Conservation (phyloP, 2,113 vertebrate genomes). For the Anthoscopus minutus region DNA sequence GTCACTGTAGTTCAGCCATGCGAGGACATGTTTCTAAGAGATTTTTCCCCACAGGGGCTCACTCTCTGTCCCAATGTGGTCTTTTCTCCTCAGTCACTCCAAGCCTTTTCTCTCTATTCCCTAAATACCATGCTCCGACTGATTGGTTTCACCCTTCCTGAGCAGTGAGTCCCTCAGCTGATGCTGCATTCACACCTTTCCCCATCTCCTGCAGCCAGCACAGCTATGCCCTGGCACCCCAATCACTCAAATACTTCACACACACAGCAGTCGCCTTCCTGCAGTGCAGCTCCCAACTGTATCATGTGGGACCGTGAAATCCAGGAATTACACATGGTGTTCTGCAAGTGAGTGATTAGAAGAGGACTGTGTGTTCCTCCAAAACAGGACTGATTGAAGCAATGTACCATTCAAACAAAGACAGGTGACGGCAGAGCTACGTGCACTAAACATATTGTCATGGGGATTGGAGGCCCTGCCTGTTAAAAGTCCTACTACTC, state of each 20-base stretch:
- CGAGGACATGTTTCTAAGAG: background rate
- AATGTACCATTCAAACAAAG: background rate
- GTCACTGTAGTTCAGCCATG: background rate
- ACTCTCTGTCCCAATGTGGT: background rate
- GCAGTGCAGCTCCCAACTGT: background rate
- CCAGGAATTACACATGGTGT: background rate
- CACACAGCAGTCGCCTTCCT: background rate
- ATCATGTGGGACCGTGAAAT: background rate
- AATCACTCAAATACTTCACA: background rate
- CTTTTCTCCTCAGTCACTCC: background rate
- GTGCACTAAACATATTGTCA: background rate
- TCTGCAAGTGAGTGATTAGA: background rate
- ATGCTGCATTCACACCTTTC: background rate
- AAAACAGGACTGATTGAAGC: background rate
- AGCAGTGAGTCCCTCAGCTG: background rate
- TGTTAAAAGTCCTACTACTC: background rate
- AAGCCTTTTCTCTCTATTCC: background rate
- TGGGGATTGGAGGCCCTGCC: background rate
- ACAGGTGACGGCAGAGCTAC: background rate
- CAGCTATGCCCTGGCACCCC: background rate
- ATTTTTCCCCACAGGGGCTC: background rate
- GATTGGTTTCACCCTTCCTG: background rate
- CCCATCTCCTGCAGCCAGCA: background rate
- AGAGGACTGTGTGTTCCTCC: background rate
- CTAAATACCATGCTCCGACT: background rate